phyloP scores from a whole-genome alignment of 1,140 invertebrate species.

The Hycleus cichorii region DNA sequence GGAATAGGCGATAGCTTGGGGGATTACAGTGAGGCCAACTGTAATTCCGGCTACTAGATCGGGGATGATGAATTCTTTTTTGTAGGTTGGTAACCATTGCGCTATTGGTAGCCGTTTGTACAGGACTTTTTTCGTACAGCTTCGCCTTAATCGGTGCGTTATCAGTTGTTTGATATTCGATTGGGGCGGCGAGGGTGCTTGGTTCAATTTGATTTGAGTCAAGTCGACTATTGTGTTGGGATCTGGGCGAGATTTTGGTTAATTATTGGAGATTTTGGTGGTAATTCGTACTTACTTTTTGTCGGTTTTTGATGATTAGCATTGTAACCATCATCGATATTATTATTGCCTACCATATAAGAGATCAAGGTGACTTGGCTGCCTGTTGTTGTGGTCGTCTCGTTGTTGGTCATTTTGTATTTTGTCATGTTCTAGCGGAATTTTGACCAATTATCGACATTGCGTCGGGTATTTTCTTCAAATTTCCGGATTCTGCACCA shows the following conservation, averaged over 20 bases:
- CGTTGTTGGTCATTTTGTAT: slow-evolving; percentile 43
- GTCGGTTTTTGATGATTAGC: neutral
- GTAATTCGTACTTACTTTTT: neutral
- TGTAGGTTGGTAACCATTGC: slow-evolving; percentile 67
- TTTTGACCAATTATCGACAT: too few relatives aligned
- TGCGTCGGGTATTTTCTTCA: too few relatives aligned
- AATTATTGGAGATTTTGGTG: too few relatives aligned
- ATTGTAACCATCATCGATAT: slow-evolving; percentile 2
- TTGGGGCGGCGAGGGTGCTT: neutral
- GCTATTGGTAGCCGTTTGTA: slow-evolving; percentile 63
- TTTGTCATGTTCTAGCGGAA: slow-evolving; percentile 39
- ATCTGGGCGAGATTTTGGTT: too few relatives aligned
- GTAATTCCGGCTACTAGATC: slow-evolving; percentile 80
- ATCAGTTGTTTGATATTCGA: slow-evolving; percentile 38
- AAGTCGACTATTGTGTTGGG: neutral
- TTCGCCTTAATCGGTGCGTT: slow-evolving; percentile 38
- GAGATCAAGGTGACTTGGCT: slow-evolving; percentile 45
- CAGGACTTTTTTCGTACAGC: slow-evolving; percentile 58
- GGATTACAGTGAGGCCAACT: slow-evolving; percentile 78
- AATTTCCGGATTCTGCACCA: too few relatives aligned
- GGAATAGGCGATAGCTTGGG: slow-evolving; percentile 76
- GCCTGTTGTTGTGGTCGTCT: slow-evolving; percentile 29
- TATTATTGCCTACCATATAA: slow-evolving; percentile 38
- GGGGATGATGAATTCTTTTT: slow-evolving; percentile 47
- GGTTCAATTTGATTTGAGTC: neutral